Conservation (phyloP, 2,888 invertebrate genomes). For the Chymomyza fuscimana region DNA sequence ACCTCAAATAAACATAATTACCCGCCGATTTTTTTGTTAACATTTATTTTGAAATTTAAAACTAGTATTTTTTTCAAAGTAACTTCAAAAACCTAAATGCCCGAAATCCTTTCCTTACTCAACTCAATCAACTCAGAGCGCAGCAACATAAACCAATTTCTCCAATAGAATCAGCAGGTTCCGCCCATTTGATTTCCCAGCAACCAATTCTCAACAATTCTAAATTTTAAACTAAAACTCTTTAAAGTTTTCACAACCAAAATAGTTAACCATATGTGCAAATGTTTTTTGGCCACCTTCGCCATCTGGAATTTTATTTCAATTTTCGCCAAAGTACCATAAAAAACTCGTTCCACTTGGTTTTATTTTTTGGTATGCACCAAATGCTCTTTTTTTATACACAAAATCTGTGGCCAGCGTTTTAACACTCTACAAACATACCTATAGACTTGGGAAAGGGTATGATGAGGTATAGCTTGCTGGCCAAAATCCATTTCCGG, state of each 20-base stretch:
- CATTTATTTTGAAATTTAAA: no score
- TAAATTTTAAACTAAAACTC: not conserved
- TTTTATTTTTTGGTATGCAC: slow-evolving; percentile 27
- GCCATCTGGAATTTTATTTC: slow-evolving; percentile 1
- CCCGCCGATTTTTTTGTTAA: no score
- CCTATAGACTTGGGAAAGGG: not conserved
- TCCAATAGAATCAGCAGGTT: no score
- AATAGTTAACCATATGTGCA: not conserved
- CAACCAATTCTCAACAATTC: not conserved
- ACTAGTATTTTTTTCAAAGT: no score
- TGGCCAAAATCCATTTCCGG: slow-evolving; percentile 64
- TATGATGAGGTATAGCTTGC: not conserved
- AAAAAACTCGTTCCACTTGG: not conserved
- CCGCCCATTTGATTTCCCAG: not conserved
- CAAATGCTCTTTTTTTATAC: slow-evolving; percentile 26
- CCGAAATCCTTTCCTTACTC: no score
- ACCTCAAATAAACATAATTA: no score
- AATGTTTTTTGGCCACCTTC: not conserved
- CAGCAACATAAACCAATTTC: no score
- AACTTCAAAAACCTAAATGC: no score
- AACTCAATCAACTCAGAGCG: no score
- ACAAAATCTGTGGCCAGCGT: slow-evolving; percentile 59
- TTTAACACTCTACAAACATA: slow-evolving; percentile 16
- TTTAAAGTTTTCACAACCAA: not conserved
- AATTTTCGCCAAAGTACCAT: not conserved